Conservation (phyloP, 1,140 invertebrate species). For the Solen grandis region DNA sequence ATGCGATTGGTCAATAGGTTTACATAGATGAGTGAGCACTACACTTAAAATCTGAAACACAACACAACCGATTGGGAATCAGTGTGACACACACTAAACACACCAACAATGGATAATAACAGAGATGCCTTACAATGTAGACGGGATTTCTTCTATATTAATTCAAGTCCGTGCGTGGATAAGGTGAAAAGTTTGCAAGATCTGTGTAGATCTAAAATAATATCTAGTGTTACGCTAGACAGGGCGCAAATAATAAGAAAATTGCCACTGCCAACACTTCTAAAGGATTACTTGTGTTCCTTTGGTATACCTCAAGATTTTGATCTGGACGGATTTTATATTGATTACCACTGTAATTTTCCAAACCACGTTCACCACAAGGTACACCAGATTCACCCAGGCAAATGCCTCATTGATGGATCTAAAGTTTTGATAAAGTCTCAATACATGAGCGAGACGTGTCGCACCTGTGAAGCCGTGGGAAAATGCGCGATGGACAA, state of each 20-base stretch:
- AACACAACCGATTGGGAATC: too few relatives aligned
- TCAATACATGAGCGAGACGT: constrained; percentile 48
- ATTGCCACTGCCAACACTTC: constrained; percentile 62
- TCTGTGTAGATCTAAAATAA: constrained; percentile 59
- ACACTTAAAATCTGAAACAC: too few relatives aligned
- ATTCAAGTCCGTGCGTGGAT: constrained; percentile 5
- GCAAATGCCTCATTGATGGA: constrained; percentile 62
- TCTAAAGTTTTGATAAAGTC: constrained; percentile 66
- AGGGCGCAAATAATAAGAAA: constrained; percentile 59
- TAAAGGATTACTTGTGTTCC: constrained; percentile 62
- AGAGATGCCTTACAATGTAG: constrained; percentile 3
- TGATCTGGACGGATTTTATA: constrained; percentile 60
- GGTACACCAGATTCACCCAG: constrained; percentile 69
- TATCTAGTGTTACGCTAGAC: constrained; percentile 56
- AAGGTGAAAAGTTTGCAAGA: constrained; percentile 62
- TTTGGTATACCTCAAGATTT: constrained; percentile 68
- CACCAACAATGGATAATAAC: too few relatives aligned
- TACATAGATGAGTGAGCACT: too few relatives aligned
- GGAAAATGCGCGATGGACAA: constrained; percentile 50
- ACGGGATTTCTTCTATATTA: constrained; percentile 3
- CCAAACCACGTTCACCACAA: constrained; percentile 69
- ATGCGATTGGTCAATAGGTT: constrained; percentile 52
- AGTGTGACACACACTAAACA: too few relatives aligned
- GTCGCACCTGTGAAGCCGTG: constrained; percentile 57
- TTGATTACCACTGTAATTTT: constrained; percentile 70